Evolutionary conservation across 2,888 invertebrate species (phyloP).

Genomic region (Latheticus oryzae): DNA sequence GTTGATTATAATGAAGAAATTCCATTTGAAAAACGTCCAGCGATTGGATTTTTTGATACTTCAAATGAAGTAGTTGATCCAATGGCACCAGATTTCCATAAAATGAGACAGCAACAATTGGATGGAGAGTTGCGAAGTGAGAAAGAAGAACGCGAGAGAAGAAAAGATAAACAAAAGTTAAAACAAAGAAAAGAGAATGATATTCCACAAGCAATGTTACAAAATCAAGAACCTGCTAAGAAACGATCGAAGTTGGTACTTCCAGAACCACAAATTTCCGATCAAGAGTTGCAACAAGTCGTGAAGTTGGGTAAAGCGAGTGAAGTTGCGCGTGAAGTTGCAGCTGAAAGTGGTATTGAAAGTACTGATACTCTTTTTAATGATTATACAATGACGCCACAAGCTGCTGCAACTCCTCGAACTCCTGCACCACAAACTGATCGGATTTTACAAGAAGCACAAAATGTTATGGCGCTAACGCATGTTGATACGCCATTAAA

Average conservation of each 20-base stretch:
- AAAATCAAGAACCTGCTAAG: conserved; percentile 88
- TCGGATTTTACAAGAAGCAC: conserved; percentile 91
- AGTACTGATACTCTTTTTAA: conserved; percentile 89
- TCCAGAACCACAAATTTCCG: conserved; percentile 96
- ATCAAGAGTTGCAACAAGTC: conserved; percentile 90
- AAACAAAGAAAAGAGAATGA: conserved; percentile 97
- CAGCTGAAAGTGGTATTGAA: conserved; percentile 79
- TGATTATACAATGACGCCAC: conserved; percentile 87
- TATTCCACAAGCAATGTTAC: conserved; percentile 89
- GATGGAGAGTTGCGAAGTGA: conserved; percentile 93
- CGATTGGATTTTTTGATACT: conserved; percentile 95
- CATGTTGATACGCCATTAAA: conserved; percentile 98
- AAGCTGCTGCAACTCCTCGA: conserved; percentile 79
- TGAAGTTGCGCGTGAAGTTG: conserved; percentile 90
- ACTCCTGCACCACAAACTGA: conserved; percentile 90
- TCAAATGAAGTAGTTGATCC: conserved; percentile 89
- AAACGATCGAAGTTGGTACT: conserved; percentile 96
- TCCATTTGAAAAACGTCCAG: conserved; percentile 96
- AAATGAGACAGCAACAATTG: conserved; percentile 90
- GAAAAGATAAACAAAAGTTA: conserved; percentile 94
- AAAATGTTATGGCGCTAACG: conserved; percentile 97
- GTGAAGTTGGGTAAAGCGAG: conserved; percentile 92
- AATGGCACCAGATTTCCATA: conserved; percentile 88
- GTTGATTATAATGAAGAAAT: conserved; percentile 98
- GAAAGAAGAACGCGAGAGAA: conserved; percentile 91